Base-by-base conservation (phyloP, 2,797 vertebrate genomes). In the Meda fulgida region DNA sequence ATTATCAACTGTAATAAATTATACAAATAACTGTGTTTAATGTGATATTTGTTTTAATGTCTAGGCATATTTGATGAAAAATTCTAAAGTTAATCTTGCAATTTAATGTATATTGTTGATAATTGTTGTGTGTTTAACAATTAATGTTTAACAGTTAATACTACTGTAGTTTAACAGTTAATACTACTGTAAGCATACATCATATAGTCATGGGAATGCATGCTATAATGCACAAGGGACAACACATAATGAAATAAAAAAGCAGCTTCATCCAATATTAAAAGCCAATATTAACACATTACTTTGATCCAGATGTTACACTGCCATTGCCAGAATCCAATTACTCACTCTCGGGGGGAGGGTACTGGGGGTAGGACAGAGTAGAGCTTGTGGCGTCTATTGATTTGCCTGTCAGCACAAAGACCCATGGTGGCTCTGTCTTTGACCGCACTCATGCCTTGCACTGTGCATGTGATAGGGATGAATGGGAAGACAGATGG, bases 1-100 rank as follows among this genome's bases (percentile, higher is more conserved):
- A 93, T 92, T 84, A 94, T 92, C 78, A 79, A 75, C 87, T 46
- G 65, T 86, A 81, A 83, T 94, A 88, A 93, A 93, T 94, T 91
- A 93, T 93, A 94, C 87, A 94, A 90, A 90, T 90, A 91, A 88
- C 87, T 89, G 88, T 82, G 84, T 82, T 87, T 89, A 73, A 51
- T 31, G 69, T 81, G 60, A 85, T 88, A 80, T 87, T 78, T 86
- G 38, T 63, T 83, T 87, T 84, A 79, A 86, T 86, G 79, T 40
- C 18, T 87, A 31, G 36, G 46, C 46, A 43, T 81, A 55, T 76
- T 63, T 79, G 40, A 78, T 26, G 46, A 21, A 48, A 78, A 40
- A 86, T 78, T 18, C 13, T 66, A 58, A 72, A 86, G 63, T 76
- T 70, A 38, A 69, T 78, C 48, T 70, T 73, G 70, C 48, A 29